Evolutionary conservation across 2,113 vertebrate species (phyloP), one percentile per base, ranked within the genome.

Genomic region (Zosterops borbonicus): DNA sequence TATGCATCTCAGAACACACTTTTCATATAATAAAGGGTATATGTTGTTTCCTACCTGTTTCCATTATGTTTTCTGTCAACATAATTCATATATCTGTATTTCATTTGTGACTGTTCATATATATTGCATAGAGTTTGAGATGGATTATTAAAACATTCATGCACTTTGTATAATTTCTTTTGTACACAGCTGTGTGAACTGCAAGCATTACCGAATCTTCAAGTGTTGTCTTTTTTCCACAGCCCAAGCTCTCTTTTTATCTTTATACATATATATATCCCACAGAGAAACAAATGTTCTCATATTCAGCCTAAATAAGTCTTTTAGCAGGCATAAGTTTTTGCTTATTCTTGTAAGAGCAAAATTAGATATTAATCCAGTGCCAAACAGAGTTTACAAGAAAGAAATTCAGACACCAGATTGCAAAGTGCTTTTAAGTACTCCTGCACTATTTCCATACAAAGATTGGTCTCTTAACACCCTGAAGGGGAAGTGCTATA

Each of bases 341-440:
- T 96, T 96, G 75, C 85, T 96, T 94, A 89, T 93, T 96, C 77
- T 89, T 92, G 94, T 97, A 91, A 97, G 96, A 96, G 89, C 79
- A 95, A 97, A 97, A 98, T 95, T 96, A 93, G 68, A 95, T 91
- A 96, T 94, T 97, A 97, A 93, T 85, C 90, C 94, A 91, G 91
- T 37, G 91, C 87, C 90, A 95, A 96, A 81, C 46, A 96, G 91
- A 84, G 58, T 84, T 95, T 95, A 95, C 84, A 92, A 79, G 41
- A 89, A 85, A 90, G 71, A 94, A 94, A 96, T 85, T 97, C 90
- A 96, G 87, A 92, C 82, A 95, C 44, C 46, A 95, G 71, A 82
- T 85, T 67, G 80, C 50, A 94, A 96, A 97, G 90, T 92, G 80
- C 73, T 94, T 73, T 95, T 81, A 95, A 95, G 75, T 49, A 76